A percentile compares a stretch with the other conserved stretches of the same genome.
These are phyloP conservation scores for Drosophila chauvacae DNA, from an alignment of 1,140 invertebrate genomes.

Conservation along the genomic window DNA sequence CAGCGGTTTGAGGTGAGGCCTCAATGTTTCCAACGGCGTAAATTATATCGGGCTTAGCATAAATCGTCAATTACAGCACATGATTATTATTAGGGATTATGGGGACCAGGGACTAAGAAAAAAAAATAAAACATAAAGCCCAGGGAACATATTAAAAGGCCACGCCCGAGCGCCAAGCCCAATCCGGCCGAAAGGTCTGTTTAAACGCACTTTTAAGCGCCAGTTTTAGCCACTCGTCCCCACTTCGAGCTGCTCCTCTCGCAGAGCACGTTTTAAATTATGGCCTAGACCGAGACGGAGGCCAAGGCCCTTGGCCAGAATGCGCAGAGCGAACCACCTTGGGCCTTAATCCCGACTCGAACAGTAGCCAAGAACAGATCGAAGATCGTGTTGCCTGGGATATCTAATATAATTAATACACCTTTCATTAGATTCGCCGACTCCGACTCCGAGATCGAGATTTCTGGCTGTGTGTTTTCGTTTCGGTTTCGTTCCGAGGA, in stretches of 20 bases:
- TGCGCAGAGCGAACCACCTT: constrained; percentile 5
- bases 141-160: constrained; percentile 35
- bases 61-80: constrained; percentile 81
- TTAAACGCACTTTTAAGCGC: constrained; percentile 74
- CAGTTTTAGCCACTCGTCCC: constrained; percentile 60
- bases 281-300: constrained; percentile 45
- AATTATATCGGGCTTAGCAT: constrained; percentile 82
- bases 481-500: constrained; percentile 20
- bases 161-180: constrained; percentile 76
- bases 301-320: constrained; percentile 13
- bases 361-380: constrained; percentile 32
- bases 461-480: constrained; percentile 14
- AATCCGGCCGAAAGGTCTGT: constrained; percentile 68
- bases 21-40: constrained; percentile 73
- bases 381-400: constrained; percentile 61
- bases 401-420: constrained; percentile 80
- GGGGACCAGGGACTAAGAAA: constrained; percentile 31
- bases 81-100: constrained; percentile 81
- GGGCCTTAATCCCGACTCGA: neutral
- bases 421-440: constrained; percentile 61
- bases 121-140: constrained; percentile 21
- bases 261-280: constrained; percentile 55
- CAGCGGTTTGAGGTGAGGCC: constrained; percentile 58
- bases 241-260: constrained; percentile 18
- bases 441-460: constrained; percentile 30